Percentiles rank a stretch among this genome's conserved stretches.
These are phyloP conservation scores for Lucilia sericata DNA, from an alignment of 1,140 invertebrate genomes.

Conservation along the genomic window DNA sequence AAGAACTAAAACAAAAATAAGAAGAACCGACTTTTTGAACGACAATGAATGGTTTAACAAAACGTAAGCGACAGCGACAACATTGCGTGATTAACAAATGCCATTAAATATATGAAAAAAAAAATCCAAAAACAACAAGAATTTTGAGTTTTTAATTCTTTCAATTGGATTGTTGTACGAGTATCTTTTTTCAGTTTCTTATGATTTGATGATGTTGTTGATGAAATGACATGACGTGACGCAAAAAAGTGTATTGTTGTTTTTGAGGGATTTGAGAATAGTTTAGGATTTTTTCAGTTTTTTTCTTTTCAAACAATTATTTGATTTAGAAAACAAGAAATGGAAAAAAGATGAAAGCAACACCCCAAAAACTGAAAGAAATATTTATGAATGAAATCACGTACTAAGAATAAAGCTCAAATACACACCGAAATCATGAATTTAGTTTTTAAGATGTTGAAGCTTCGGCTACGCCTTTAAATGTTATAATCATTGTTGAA, in stretches of 20 bases:
- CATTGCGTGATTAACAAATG: conserved; percentile 43
- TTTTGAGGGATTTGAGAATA: not conserved
- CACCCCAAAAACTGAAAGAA: not conserved
- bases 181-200: not conserved
- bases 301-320: not conserved
- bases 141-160: not conserved
- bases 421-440: not conserved
- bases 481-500: not conserved
- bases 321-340: not conserved
- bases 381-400: conserved; percentile 41
- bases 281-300: not conserved
- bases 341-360: no score
- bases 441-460: conserved; percentile 31
- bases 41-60: conserved; percentile 40
- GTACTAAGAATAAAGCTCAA: conserved; percentile 25
- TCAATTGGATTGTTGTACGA: not conserved
- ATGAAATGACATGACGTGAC: conserved; percentile 46
- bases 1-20: not conserved
- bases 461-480: conserved; percentile 27
- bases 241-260: not conserved
- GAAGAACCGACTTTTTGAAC: conserved; percentile 9
- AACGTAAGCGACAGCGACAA: conserved; percentile 38
- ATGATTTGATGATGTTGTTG: conserved; percentile 36
- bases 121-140: no score
- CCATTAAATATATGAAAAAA: not conserved